A percentile compares a stretch with the other conserved stretches of the same genome.
Evolutionary conservation across 2,797 vertebrate species (phyloP).

Genomic region (Hybognathus amarus): DNA sequence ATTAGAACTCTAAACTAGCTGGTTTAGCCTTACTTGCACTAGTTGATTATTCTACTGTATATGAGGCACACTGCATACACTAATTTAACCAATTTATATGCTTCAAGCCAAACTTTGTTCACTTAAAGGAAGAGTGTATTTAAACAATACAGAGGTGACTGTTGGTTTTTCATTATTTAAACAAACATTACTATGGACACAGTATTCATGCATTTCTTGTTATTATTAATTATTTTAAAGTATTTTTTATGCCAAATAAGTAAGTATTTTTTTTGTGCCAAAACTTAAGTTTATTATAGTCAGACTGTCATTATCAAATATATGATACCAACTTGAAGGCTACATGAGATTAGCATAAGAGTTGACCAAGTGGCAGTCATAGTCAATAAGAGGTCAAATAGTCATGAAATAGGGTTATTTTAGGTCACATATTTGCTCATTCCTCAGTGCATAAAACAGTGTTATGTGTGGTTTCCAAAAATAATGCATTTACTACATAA

Average conservation of each 20-base stretch:
- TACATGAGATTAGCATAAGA: constrained; percentile 54
- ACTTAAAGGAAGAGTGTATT: not conserved
- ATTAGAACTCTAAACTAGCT: too few relatives aligned
- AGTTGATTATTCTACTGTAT: not conserved
- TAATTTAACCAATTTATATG: not conserved
- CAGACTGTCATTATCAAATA: not conserved
- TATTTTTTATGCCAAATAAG: not conserved
- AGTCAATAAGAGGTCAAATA: constrained; percentile 55
- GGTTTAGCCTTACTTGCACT: too few relatives aligned
- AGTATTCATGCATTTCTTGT: not conserved
- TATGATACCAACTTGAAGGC: constrained; percentile 15
- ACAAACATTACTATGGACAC: not conserved
- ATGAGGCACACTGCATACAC: not conserved
- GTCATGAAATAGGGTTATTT: constrained; percentile 60
- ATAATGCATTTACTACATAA: constrained; percentile 79
- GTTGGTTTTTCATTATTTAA: not conserved
- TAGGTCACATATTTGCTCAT: constrained; percentile 57
- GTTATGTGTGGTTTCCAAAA: constrained; percentile 69
- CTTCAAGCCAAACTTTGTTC: not conserved
- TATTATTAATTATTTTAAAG: not conserved
- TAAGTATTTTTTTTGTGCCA: not conserved
- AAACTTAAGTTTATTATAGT: not conserved
- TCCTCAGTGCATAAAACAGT: constrained; percentile 59
- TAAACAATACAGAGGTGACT: not conserved
- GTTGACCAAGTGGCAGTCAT: constrained; percentile 42